These are phyloP conservation scores for Podocnemis expansa DNA, from an alignment of 2,113 vertebrate genomes.

Conservation along the genomic window DNA sequence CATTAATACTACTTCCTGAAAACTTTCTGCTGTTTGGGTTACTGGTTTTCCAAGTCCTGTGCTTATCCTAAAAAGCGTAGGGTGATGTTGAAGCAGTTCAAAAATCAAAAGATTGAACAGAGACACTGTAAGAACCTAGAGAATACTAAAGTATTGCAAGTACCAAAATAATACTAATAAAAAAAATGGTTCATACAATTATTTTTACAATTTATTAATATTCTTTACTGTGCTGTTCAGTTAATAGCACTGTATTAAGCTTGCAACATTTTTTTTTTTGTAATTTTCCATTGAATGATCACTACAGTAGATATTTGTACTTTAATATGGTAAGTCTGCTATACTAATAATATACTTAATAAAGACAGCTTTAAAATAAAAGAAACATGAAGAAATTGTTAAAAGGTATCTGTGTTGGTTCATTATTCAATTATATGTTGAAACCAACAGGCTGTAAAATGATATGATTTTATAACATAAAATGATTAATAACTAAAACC, in stretches of 20 bases:
- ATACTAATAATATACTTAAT: neutral
- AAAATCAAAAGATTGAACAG: neutral
- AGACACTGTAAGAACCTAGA: neutral
- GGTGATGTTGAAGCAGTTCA: neutral
- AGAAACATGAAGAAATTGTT: fast-evolving
- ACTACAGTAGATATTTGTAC: fast-evolving
- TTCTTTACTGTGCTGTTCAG: neutral
- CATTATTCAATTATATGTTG: neutral
- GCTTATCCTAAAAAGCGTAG: neutral
- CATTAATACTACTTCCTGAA: neutral
- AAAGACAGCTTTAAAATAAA: neutral
- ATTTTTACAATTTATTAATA: neutral
- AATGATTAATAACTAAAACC: neutral
- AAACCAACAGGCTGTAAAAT: neutral
- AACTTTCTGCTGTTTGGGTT: neutral
- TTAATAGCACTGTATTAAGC: neutral
- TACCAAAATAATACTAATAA: neutral
- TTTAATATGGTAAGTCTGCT: neutral
- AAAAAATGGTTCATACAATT: neutral
- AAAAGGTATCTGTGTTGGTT: neutral
- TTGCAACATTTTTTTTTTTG: neutral
- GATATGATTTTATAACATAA: neutral
- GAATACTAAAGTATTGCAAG: neutral
- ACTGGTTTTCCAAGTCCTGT: neutral
- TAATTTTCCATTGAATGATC: neutral